Base-by-base conservation (phyloP, 1,140 invertebrate genomes). In the Brachionus plicatilis region DNA sequence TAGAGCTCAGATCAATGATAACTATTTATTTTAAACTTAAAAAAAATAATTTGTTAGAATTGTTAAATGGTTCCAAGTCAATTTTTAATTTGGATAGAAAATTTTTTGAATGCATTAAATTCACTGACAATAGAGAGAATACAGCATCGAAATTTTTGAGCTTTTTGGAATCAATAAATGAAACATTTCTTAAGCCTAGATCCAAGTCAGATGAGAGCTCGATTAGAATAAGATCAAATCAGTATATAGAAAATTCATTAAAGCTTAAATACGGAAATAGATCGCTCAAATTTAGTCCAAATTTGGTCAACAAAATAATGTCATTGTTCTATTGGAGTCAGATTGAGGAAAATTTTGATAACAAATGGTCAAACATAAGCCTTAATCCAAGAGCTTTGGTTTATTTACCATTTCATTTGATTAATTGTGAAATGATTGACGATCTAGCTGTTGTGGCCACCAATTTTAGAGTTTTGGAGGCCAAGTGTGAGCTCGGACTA, bases 401-500 rank as follows among this genome's bases (percentile, higher is more conserved):
- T 27, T 68, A 72, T 83, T 47, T 83, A 24, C 41, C 82, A 37
- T 72, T 33, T 70, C 60, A 83, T 83, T 83, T 83, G 53, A 12
- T 33, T 53, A 29, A 83, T 66, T 66, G 83, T 80, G 87, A 86
- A 11, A 80, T 86, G 65, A 88, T 86, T 83, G 72, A 85, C 7
- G 86, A 87, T 7, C 85, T 88, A 29, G 76, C 85, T 11, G 75
- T 84, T 7, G 72, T 88, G 2, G 50, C 89, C 2, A 88, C 87
- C 85, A 86, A 86, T 72, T 83, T 89, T 27, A 43, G 80, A 12
- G 88, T 88, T 80, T 87, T 90, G 41, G 66, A 87, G 33, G 68
- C 65, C 41, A 90, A 89, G 82, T 88, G 87, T 84, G 85, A 85
- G 29, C 85, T 88, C 12, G 87, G 88, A 80, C 79, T 88, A 75